Evolutionary conservation across 2,113 vertebrate species (phyloP).

Genomic region (Puntigrus tetrazona): DNA sequence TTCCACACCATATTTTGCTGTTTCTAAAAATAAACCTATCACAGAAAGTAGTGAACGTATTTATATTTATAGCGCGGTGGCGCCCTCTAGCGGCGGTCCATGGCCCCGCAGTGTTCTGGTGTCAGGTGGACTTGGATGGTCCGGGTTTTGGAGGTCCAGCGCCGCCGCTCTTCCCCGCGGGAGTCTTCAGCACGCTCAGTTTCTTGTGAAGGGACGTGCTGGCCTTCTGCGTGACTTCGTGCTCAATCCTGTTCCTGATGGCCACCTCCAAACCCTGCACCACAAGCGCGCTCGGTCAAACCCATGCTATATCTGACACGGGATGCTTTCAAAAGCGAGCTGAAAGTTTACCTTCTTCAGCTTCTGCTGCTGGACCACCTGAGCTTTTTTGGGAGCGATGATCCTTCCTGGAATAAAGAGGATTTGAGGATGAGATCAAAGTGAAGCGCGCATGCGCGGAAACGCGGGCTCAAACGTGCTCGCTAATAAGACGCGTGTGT

Average conservation of each 20-base stretch:
- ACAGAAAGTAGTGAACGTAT: too few species aligned
- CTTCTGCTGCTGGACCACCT: constrained; percentile 83
- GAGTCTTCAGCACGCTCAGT: constrained; percentile 73
- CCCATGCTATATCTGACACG: too few species aligned
- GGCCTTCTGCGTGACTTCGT: constrained; percentile 84
- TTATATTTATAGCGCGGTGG: too few species aligned
- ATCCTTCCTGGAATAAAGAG: constrained; percentile 71
- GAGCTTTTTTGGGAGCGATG: constrained; percentile 86
- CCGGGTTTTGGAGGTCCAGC: constrained; percentile 51
- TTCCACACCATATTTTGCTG: too few species aligned
- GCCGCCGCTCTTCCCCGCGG: constrained; percentile 53
- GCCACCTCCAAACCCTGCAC: constrained; percentile 82
- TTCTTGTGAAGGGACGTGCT: constrained; percentile 80
- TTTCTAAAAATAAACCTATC: too few species aligned
- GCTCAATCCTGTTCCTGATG: constrained; percentile 89
- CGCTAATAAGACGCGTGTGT: neutral
- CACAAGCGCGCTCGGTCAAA: neutral
- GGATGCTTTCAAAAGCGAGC: neutral
- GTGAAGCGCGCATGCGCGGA: neutral
- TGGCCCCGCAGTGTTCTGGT: neutral
- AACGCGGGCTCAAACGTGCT: neutral
- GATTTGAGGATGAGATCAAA: neutral
- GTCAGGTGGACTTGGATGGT: constrained; percentile 53
- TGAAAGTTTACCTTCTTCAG: constrained; percentile 80
- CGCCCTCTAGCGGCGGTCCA: neutral